Base-by-base conservation (phyloP, 2,888 invertebrate species). In the Drosophila nr. perissopoda region DNA sequence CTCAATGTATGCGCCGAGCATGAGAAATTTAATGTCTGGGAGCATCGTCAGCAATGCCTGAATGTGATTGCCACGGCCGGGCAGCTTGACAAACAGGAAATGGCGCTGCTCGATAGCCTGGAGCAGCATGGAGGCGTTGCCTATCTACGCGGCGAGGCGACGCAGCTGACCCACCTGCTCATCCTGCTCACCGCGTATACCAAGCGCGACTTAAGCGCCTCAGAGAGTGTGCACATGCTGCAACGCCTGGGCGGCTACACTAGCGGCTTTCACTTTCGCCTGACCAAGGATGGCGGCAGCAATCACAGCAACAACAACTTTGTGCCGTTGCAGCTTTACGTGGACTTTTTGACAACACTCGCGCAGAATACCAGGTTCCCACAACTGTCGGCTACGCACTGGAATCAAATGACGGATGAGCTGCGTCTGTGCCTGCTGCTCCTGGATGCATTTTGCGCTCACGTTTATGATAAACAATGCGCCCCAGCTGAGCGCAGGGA, bases 261-360 rank as follows among this genome's bases (percentile, higher is more conserved):
- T 25, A 69, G 73, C 4, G 74, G 78, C 2, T 90, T 91, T 29
- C 62, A 75, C 1, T 82, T 92, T 7, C 57, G 53, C 0, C 1
- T 59, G 27, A 31, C 27, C 10, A 79, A 73, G 29, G 65, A 65
- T 8, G 38, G 58, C 0, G 66, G 52, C 6, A 93, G 90, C 52
- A 91, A 93, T 51, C 93, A 94, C 2, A 53, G 34, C 89, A 51
- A 34, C 89, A 93, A 92, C 42, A 93, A 94, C 53, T 93, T 93
- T 74, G 94, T 95, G 74, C 93, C 95, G 0, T 93, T 95, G 77
- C 94, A 94, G 90, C 93, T 94, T 1, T 94, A 95, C 83, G 93
- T 95, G 45, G 94, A 94, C 75, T 94, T 95, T 69, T 91, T 96
- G 57, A 85, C 91, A 2, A 94, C 93, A 58, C 91, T 95, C 1